Evolutionary conservation across 2,888 invertebrate species (phyloP), one percentile per base, ranked within the genome.

Genomic region (Cylloceria caligata): DNA sequence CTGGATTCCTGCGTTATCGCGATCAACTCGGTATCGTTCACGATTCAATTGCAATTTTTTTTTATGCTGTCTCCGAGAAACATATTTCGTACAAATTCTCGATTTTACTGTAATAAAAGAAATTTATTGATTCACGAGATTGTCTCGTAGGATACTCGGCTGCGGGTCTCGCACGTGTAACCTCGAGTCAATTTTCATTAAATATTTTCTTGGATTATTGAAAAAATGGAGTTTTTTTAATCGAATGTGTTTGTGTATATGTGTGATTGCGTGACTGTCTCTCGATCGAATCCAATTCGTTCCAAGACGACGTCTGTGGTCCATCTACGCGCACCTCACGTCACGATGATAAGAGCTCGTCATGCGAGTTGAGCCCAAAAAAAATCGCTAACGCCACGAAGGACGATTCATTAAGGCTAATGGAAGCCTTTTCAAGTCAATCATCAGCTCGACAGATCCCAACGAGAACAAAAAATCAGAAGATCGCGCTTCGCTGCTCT

Each of bases 121-220:
- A 67, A 49, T 73, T 39, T 16, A 6, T 65, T 2, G 42, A 5
- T 47, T 3, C 19, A n/a, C n/a, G 52, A 19, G 30, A 65, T 60
- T 19, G 71, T 52, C 47, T 30, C 49, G 71, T 27, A 11, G 42
- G 16, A 30, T 47, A 21, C 71, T 7, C 27, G 82, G 82, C 52
- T 82, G 79, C 82, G 79, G 82, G 71, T 36, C 52, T 79, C 82
- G 82, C 79, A 82, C 79, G 75, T 55, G 52, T 65, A 36, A 30
- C 52, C 62, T 39, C 47, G 5, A 1, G 55, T 47, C 34, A 52
- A 47, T 64, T 49, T 65, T 62, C 6, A 7, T 69, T 47, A 16
- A 42, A 52, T 30, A 13, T 19, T 52, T 21, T 16, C 55, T 65
- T 60, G 5, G 19, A 39, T 68, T 60, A 72, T 60, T 9, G 47